Base-by-base conservation (phyloP, 2,888 invertebrate genomes). In the Syrphus vitripennis region DNA sequence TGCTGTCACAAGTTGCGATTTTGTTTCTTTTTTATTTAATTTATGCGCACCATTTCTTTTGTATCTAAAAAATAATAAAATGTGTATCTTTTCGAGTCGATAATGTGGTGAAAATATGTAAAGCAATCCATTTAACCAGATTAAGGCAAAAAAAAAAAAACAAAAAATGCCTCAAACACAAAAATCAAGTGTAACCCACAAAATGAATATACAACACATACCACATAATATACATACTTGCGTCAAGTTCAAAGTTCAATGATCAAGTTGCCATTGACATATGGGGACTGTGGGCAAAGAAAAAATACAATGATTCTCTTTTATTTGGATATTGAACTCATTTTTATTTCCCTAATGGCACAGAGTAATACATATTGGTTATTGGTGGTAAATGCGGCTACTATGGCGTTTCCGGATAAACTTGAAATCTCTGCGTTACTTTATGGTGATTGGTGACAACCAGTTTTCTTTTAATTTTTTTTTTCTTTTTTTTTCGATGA, bases 261-360 rank as follows among this genome's bases (percentile, higher is more conserved):
- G 86, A 82, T 86, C 86, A 86, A 82, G 72, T 82, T 86, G 77
- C 77, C 86, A 86, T 78, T 82, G 82, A 86, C 72, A 86, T 74
- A 61, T 55, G 67, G 9, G 42, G 34, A 9, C 55, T 19, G 55
- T 12, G 9, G n/a, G n/a, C 16, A 9, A 75, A 71, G 69, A 79
- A 74, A 61, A 50, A 53, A 80, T 42, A 76, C 81, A 77, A 72
- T 59, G 67, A 81, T 82, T 72, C 69, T 80, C 21, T 50, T 86
- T 82, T 86, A 86, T 82, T 86, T 86, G 86, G 74, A 86, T 86
- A 86, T 86, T 86, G 86, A 86, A 86, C 86, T 86, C 78, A 65
- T 59, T 78, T 86, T 86, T 86, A 82, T 82, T 82, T 86, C 78
- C 86, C 86, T 86, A 86, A 86, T 86, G 82, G 67, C 72, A 74